Conservation (phyloP, 2,888 invertebrate species). For the Pristionchus mayeri region DNA sequence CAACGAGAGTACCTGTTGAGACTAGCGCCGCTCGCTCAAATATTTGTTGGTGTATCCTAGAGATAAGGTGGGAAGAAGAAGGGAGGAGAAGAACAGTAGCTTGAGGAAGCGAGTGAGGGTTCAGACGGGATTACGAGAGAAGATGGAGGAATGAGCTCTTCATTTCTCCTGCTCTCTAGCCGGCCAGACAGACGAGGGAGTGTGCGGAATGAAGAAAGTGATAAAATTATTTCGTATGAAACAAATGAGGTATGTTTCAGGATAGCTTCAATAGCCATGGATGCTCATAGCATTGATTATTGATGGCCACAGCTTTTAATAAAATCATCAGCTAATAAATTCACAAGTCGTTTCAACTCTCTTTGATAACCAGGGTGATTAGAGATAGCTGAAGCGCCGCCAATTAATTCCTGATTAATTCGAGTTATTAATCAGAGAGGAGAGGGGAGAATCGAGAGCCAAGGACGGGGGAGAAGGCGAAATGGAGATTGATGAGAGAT, state of each 20-base stretch:
- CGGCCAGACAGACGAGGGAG: no score
- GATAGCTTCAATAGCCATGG: no score
- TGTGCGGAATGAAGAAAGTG: no score
- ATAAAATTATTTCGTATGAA: no score
- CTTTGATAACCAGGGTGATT: slow-evolving; percentile 9
- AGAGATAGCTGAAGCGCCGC: neutral
- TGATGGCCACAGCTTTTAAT: no score
- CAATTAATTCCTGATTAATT: slow-evolving; percentile 24
- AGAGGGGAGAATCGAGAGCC: neutral
- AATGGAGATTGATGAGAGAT: slow-evolving; percentile 5
- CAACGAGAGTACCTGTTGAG: slow-evolving; percentile 32
- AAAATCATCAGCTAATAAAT: no score
- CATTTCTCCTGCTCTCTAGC: no score
- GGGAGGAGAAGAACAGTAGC: slow-evolving; percentile 38
- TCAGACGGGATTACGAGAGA: slow-evolving; percentile 6
- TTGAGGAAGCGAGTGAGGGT: slow-evolving; percentile 50
- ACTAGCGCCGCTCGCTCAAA: slow-evolving; percentile 16
- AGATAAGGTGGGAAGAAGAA: slow-evolving; percentile 39
- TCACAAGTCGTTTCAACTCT: no score
- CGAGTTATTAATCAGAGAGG: slow-evolving; percentile 8
- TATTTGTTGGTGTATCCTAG: slow-evolving; percentile 46
- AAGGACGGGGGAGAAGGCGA: neutral
- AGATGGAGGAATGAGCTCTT: no score
- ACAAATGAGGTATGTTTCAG: no score
- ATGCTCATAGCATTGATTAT: no score